These are phyloP conservation scores for Spilogale gracilis DNA, from an alignment of 2,113 vertebrate species.

Conservation along the genomic window DNA sequence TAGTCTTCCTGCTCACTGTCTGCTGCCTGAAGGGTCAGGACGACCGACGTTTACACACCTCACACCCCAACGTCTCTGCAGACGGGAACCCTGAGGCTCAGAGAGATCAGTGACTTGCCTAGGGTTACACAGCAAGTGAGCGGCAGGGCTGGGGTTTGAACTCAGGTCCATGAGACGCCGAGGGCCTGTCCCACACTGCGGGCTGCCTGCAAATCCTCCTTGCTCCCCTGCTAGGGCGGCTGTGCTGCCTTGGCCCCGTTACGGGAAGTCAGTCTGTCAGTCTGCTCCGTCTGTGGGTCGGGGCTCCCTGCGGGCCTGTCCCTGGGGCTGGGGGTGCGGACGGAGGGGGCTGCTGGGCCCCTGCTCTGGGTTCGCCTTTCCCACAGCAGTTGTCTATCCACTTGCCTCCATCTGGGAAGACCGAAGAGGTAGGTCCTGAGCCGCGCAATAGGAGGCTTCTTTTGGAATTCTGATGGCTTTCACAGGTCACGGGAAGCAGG, in stretches of 20 bases:
- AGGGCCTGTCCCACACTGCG: neutral
- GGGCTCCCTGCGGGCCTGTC: neutral
- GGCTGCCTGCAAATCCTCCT: neutral
- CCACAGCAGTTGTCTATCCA: neutral
- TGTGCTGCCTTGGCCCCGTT: neutral
- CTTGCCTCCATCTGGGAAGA: neutral
- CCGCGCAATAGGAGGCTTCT: rapidly evolving
- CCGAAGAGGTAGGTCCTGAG: neutral
- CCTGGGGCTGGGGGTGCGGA: neutral
- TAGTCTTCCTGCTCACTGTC: neutral
- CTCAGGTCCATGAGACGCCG: neutral
- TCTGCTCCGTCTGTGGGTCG: neutral
- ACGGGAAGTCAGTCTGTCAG: neutral
- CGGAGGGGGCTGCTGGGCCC: neutral
- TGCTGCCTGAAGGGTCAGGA: neutral
- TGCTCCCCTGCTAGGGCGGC: rapidly evolving
- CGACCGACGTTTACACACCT: neutral
- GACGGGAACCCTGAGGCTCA: neutral
- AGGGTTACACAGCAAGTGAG: neutral
- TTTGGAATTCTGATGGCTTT: neutral
- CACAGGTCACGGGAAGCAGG: neutral
- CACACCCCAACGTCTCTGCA: neutral
- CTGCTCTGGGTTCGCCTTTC: neutral
- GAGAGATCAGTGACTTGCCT: neutral
- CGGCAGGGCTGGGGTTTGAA: neutral